Base-by-base conservation (phyloP, 37 sponge, comb jelly and placozoan species). In the Crambe crambe region DNA sequence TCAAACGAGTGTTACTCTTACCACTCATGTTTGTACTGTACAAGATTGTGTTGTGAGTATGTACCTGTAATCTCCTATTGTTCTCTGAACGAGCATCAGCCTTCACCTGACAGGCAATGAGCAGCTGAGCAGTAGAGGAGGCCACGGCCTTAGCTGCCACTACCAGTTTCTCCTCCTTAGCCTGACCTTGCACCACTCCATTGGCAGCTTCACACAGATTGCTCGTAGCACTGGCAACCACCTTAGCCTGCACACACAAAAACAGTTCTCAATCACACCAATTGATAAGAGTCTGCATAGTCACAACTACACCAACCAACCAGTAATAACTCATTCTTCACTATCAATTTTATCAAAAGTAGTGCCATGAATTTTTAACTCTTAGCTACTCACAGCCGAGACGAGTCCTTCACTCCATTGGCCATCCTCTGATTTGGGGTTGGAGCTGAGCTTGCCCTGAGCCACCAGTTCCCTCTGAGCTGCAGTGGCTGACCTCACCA, bases 351-450 rank as follows among this genome's bases (percentile, higher is more conserved):
- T n/a, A n/a, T n/a, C n/a, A n/a, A n/a, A n/a, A n/a, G n/a, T n/a
- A n/a, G n/a, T n/a, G n/a, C n/a, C n/a, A n/a, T n/a, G n/a, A n/a
- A n/a, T n/a, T n/a, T n/a, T 37, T 9, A 20, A 68, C 12, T 6
- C 5, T 39, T 0, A 21, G 20, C 36, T 4, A 82, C 95, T 91
- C 80, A 94, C 95, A 76, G 96, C 96, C 58, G 94, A 89, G 56
- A 98, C 97, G 57, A 98, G 87, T 20, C 99, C 99, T 47, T 96
- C 95, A 36, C 90, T 87, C 99, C 99, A 98, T 58, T 94, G 92
- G 32, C 90, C 81, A 76, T 96, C 97, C 70, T 94, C 94, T 60
- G 80, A 74, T 41, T 73, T 62, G 15, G 76, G 71, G 59, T 73
- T 66, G 29, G 60, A 79, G 62, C 76, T 74, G 56, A 90, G 84